phyloP scores from a whole-genome alignment of 2,113 vertebrate genomes.

The Anolis sagrei region DNA sequence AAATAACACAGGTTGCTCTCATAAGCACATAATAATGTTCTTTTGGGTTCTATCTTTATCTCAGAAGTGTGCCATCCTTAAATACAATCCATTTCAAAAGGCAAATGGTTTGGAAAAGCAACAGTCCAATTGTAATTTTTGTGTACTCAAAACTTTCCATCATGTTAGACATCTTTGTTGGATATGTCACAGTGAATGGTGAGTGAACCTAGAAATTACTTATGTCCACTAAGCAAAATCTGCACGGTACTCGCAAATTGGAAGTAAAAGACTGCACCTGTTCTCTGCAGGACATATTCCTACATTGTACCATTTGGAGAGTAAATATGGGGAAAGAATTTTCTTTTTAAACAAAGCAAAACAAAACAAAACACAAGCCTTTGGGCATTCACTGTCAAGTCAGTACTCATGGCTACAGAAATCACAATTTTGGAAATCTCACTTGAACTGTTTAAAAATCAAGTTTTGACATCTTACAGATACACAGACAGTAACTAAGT shows the following conservation, averaged over 20 bases:
- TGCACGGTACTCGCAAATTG: neutral
- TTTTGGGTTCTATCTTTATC: neutral
- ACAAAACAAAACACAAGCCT: too few relatives aligned
- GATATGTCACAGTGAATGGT: neutral
- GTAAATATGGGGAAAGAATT: too few relatives aligned
- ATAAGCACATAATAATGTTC: neutral
- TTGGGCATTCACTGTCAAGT: neutral
- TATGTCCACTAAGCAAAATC: neutral
- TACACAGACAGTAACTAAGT: neutral
- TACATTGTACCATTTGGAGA: neutral
- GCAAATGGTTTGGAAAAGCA: slow-evolving; percentile 10
- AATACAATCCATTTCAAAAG: slow-evolving; percentile 7
- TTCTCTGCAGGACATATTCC: neutral
- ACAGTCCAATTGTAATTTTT: slow-evolving; percentile 1
- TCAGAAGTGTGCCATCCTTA: neutral
- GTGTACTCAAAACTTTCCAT: neutral
- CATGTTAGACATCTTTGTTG: neutral
- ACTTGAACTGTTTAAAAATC: neutral
- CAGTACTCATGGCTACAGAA: neutral
- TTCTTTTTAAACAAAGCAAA: too few relatives aligned
- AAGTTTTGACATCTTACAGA: neutral
- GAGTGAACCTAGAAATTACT: neutral
- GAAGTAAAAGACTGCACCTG: fast-evolving
- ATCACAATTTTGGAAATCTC: neutral
- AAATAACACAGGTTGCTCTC: neutral